phyloP scores from a whole-genome alignment of 2,113 vertebrate species.

The Corvus hawaiiensis region DNA sequence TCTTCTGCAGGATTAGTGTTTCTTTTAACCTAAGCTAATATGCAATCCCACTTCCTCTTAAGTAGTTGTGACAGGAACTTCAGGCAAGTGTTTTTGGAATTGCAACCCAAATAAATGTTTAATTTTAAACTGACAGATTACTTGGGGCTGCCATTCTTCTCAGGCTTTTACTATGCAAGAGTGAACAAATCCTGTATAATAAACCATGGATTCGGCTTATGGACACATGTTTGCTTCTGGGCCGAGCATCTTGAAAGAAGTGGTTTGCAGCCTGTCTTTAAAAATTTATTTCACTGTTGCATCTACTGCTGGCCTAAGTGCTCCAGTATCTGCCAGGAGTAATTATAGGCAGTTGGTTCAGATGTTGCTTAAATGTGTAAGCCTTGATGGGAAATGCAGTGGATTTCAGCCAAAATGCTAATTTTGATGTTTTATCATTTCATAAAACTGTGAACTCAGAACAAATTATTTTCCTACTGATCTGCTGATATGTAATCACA shows the following conservation, averaged over 20 bases:
- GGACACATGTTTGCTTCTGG: slow-evolving; percentile 23
- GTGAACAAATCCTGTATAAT: not conserved
- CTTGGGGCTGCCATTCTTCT: slow-evolving; percentile 3
- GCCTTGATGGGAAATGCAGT: slow-evolving; percentile 69
- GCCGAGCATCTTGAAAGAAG: slow-evolving; percentile 25
- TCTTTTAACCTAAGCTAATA: not conserved
- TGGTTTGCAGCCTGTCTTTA: slow-evolving; percentile 50
- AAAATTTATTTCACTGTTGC: slow-evolving; percentile 58
- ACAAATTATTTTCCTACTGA: slow-evolving; percentile 48
- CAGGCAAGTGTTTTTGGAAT: slow-evolving; percentile 17
- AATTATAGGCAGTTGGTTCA: slow-evolving; percentile 61
- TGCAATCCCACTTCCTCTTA: not conserved
- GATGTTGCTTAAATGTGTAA: slow-evolving; percentile 62
- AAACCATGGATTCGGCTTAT: not conserved
- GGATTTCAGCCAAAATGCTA: slow-evolving; percentile 69
- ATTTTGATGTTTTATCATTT: slow-evolving; percentile 61
- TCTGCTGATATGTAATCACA: not conserved
- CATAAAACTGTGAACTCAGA: slow-evolving; percentile 40
- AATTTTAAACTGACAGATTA: slow-evolving; percentile 38
- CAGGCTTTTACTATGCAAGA: slow-evolving; percentile 20
- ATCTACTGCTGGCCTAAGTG: slow-evolving; percentile 49
- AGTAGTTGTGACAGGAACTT: slow-evolving; percentile 40
- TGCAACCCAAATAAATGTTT: slow-evolving; percentile 51
- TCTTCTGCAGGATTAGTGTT: not conserved
- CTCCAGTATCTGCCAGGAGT: slow-evolving; percentile 56